Evolutionary conservation across 2,113 vertebrate species (phyloP), one percentile per base, ranked within the genome.

Genomic region (Myiagra hebetior): DNA sequence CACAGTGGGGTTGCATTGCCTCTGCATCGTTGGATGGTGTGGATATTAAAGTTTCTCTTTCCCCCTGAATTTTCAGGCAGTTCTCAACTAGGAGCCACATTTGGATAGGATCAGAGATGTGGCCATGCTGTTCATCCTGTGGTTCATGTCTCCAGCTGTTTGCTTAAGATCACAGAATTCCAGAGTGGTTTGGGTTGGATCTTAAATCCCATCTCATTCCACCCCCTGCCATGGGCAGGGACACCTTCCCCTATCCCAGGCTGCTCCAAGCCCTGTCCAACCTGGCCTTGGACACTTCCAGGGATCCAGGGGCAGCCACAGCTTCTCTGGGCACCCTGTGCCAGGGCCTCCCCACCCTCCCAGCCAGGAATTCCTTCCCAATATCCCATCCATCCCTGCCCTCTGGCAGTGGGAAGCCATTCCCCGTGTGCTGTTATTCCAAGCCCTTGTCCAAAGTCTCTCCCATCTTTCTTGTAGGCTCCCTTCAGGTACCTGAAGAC

Each of bases 181-280:
- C 59, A 57, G 59, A 49, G 15, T 33, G 26, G 14, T 37, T 57
- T 73, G 67, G 59, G 11, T 1, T 65, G 44, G 59, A 21, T 18
- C 42, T 42, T 13, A 31, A 81, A 64, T 3, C 0, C 4, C 39
- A 62, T 17, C 44, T 0, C 2, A 4, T 60, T 1, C 1, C 41
- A 24, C 2, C 8, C 16, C 33, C 33, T 55, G 10, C 21, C 35
- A 31, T 15, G 17, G 20, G 4, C 65, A 87, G 49, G 14, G 49
- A 56, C 57, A 31, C 3, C 35, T 88, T 0, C 21, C 57, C 35
- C 24, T 4, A 0, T 4, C n/a, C 47, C 65, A 63, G 56, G 15
- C 0, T 26, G 49, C 20, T 72, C 57, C 55, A 46, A 69, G 27
- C 10, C 12, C 20, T 0, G 0, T 55, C 56, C 85, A 64, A 0